Percentiles rank a stretch among this genome's conserved stretches.
Evolutionary conservation across 1,140 invertebrate genomes (phyloP).

Genomic region (Lutraria rhynchaena): DNA sequence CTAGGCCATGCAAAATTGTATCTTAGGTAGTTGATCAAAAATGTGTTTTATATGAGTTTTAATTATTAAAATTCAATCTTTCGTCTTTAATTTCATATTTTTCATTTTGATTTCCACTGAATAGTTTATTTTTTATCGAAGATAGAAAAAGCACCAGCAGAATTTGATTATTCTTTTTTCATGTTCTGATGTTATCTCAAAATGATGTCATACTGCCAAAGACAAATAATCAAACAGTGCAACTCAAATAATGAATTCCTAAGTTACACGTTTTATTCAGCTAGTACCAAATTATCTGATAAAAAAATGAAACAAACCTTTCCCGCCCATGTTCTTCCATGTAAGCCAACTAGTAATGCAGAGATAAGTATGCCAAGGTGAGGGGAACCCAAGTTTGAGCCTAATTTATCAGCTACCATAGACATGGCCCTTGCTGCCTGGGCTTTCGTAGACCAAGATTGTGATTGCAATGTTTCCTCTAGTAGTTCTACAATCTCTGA

Average conservation of each 20-base stretch:
- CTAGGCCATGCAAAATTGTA: too few relatives aligned
- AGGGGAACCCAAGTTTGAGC: constrained; percentile 86
- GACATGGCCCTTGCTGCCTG: constrained; percentile 92
- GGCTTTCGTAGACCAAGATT: constrained; percentile 93
- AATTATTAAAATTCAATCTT: too few relatives aligned
- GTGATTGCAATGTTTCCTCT: constrained; percentile 88
- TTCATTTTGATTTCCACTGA: too few relatives aligned
- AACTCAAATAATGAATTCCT: background rate
- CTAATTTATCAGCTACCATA: constrained; percentile 90
- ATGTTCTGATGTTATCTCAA: too few relatives aligned
- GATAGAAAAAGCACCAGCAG: too few relatives aligned
- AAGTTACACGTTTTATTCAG: background rate
- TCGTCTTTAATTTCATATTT: too few relatives aligned
- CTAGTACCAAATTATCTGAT: background rate
- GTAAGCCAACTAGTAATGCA: constrained; percentile 88
- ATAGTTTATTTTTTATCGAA: too few relatives aligned
- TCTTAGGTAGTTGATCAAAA: too few relatives aligned
- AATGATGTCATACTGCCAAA: too few relatives aligned
- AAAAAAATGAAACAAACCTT: constrained; percentile 83
- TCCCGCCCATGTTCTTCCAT: constrained; percentile 93
- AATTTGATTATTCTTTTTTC: too few relatives aligned
- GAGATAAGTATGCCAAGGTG: constrained; percentile 87
- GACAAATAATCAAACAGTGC: too few relatives aligned
- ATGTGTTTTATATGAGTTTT: too few relatives aligned
- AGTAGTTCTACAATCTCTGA: constrained; percentile 88